phyloP scores from a whole-genome alignment of 2,113 vertebrate genomes.

The Calyptomena viridis region DNA sequence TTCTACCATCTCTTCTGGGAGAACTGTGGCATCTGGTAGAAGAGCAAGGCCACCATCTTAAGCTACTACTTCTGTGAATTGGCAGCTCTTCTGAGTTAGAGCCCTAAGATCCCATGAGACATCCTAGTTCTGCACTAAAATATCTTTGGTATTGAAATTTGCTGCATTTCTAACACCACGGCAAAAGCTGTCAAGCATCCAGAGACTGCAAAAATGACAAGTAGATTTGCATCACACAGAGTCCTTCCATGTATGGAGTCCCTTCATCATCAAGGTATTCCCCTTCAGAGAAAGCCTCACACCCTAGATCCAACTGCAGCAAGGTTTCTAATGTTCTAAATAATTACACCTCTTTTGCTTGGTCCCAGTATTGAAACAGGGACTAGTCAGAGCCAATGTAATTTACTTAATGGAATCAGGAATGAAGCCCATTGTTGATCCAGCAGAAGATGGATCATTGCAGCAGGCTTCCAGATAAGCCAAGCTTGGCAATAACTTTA shows the following conservation, averaged over 20 bases:
- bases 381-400: slow-evolving; percentile 35
- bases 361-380: not conserved
- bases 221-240: not conserved
- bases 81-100: not conserved
- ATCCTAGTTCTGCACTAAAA: not conserved
- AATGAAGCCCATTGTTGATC: not conserved
- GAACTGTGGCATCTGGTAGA: not conserved
- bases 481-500: slow-evolving; percentile 38
- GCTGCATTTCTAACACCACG: not conserved
- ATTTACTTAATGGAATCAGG: slow-evolving; percentile 71
- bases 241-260: not conserved
- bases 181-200: not conserved
- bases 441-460: slow-evolving; percentile 56
- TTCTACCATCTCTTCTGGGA: not conserved
- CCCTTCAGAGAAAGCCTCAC: not conserved
- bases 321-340: slow-evolving; percentile 6
- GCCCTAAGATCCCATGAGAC: not conserved
- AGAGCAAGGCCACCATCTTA: not conserved
- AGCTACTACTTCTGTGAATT: not conserved
- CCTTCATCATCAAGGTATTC: not conserved
- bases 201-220: not conserved
- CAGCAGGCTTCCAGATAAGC: slow-evolving; percentile 22
- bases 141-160: not conserved
- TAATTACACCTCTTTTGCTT: not conserved
- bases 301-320: not conserved